phyloP scores from a whole-genome alignment of 2,113 vertebrate genomes.

The Siniperca knerii region DNA sequence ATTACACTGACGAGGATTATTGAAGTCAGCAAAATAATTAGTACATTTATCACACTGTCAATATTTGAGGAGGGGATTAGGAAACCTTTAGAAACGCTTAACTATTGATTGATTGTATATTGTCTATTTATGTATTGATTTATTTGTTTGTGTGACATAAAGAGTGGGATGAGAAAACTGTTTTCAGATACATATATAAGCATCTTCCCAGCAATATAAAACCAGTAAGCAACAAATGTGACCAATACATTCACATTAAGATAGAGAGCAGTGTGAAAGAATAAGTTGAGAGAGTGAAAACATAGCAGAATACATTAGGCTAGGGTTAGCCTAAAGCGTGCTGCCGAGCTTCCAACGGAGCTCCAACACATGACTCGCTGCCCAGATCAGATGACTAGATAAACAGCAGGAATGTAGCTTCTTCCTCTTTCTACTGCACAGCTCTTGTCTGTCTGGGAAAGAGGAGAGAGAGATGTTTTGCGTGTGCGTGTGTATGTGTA shows the following conservation, averaged over 20 bases:
- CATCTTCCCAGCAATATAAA: not conserved
- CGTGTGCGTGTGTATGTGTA: slow-evolving; percentile 24
- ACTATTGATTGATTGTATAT: not conserved
- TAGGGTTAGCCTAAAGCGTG: slow-evolving; percentile 62
- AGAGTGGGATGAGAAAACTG: not conserved
- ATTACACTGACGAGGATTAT: slow-evolving; percentile 29
- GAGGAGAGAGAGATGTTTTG: too few relatives aligned
- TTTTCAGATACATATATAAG: not conserved
- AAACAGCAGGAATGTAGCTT: slow-evolving; percentile 75
- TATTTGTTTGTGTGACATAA: not conserved
- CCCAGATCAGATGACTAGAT: slow-evolving; percentile 82
- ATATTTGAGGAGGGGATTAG: slow-evolving; percentile 6
- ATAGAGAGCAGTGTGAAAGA: not conserved
- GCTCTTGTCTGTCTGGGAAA: slow-evolving; percentile 39
- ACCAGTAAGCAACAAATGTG: not conserved
- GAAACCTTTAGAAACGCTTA: slow-evolving; percentile 1
- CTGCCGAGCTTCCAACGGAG: slow-evolving; percentile 37
- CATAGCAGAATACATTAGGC: slow-evolving; percentile 14
- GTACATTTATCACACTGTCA: slow-evolving; percentile 30
- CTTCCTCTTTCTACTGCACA: slow-evolving; percentile 59
- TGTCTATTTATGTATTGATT: not conserved
- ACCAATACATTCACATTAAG: not conserved
- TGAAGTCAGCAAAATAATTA: slow-evolving; percentile 69
- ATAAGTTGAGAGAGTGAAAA: slow-evolving; percentile 15
- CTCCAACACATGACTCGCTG: slow-evolving; percentile 75